phyloP scores from a whole-genome alignment of 2,113 vertebrate genomes.

The Aegithalos caudatus region DNA sequence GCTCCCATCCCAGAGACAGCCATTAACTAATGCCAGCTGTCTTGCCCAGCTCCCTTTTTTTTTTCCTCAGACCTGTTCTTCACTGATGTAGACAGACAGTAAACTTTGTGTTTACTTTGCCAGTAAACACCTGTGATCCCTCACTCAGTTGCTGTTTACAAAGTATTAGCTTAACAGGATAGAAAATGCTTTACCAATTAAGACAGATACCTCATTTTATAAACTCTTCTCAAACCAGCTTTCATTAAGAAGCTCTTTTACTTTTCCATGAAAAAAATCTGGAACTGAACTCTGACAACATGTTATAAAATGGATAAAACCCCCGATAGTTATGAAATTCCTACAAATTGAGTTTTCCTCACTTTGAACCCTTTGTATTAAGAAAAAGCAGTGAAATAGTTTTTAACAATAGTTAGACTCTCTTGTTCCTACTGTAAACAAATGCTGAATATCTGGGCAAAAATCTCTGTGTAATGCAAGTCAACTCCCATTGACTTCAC shows the following conservation, averaged over 20 bases:
- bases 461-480: neutral
- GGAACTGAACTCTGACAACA: neutral
- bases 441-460: conserved; percentile 2
- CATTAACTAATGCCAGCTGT: neutral
- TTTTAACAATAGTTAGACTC: neutral
- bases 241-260: neutral
- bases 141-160: neutral
- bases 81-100: neutral
- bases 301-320: neutral
- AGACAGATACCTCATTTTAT: neutral
- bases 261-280: neutral
- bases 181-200: neutral
- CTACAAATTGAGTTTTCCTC: neutral
- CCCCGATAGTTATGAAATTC: neutral
- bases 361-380: neutral
- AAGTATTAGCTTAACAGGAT: neutral
- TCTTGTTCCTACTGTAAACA: conserved; percentile 28
- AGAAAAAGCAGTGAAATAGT: conserved; percentile 16
- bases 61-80: neutral
- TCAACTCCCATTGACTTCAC: conserved; percentile 36
- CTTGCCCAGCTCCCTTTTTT: neutral
- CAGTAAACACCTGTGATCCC: neutral
- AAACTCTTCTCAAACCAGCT: neutral
- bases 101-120: too few species aligned
- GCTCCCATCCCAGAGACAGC: neutral